These are phyloP conservation scores for Numida meleagris DNA, from an alignment of 2,113 vertebrate genomes.

Conservation along the genomic window DNA sequence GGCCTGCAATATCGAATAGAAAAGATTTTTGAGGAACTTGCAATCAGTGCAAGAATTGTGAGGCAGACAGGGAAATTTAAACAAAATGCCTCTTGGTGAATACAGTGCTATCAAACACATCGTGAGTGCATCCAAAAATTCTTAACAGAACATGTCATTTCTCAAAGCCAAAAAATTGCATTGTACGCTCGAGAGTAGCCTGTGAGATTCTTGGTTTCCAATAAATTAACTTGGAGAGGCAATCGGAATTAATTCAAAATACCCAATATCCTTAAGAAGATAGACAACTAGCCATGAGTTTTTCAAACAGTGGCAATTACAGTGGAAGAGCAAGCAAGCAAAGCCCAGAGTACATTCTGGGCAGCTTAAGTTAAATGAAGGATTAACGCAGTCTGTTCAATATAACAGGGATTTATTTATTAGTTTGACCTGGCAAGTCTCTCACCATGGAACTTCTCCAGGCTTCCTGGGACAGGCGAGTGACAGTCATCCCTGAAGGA, in stretches of 20 bases:
- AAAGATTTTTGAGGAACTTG: background rate
- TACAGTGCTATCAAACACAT: background rate
- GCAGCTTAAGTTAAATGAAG: constrained; percentile 10
- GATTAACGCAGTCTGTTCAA: constrained; percentile 26
- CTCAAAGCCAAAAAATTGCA: background rate
- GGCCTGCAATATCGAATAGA: background rate
- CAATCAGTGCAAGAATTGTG: background rate
- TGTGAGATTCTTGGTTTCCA: background rate
- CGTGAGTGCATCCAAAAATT: background rate
- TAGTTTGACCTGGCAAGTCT: constrained; percentile 19
- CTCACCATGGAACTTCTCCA: constrained; percentile 2
- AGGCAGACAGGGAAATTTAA: background rate
- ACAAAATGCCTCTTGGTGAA: background rate
- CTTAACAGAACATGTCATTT: background rate
- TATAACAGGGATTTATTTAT: constrained; percentile 33
- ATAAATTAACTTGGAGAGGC: constrained; percentile 24
- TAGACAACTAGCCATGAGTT: background rate
- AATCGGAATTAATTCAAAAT: constrained; percentile 1
- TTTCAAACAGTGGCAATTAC: constrained; percentile 17
- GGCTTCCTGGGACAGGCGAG: constrained; percentile 35
- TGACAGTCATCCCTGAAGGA: constrained; percentile 15
- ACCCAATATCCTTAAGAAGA: background rate
- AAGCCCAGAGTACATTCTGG: background rate
- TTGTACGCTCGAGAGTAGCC: background rate
- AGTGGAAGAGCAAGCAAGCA: background rate